Base-by-base conservation (phyloP, 2,113 vertebrate species). In the Amblyornis subalaris region DNA sequence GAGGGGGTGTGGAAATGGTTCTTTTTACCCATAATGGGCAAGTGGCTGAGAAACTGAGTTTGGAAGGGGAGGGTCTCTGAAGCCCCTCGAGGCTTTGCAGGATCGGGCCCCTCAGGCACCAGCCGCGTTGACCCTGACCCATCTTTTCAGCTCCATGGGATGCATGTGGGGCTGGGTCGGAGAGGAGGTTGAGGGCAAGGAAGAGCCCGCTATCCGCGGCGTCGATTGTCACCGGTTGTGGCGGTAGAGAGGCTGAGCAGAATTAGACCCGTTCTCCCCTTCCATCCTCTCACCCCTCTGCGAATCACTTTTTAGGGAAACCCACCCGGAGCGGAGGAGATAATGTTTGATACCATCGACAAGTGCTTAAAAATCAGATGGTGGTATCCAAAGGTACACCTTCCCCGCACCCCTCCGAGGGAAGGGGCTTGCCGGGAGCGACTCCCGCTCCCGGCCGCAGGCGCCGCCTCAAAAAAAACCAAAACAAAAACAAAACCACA, bases 171-270 rank as follows among this genome's bases (percentile, higher is more conserved):
- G 19, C 10, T 62, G 47, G 4, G 18, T 6, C 3, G 5, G 28
- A 47, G 40, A 36, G 21, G 21, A 45, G 28, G 14, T 0, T 16
- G 36, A 50, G n/a, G n/a, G 16, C 21, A n/a, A 31, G 25, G n/a
- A 24, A 7, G 4, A 66, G 33, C n/a, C 44, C 36, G 1, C 45
- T 47, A 2, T 25, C 29, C 7, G 0, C 4, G 2, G n/a, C 3
- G 5, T 29, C 20, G 5, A 0, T 31, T 40, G 25, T 31, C 35
- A 25, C 7, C 6, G 20, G 6, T 7, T 48, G 16, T 18, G 18
- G 14, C 8, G 26, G 12, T 11, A 31, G 42, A 26, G 31, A 18
- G 23, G 4, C 15, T 31, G 29, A 9, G 18, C 13, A 58, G 44
- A 17, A 29, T 33, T 16, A 24, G 23, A 50, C 17, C 5, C 1